Percentiles rank a stretch among this genome's conserved stretches.
Conservation (phyloP, 2,113 vertebrate genomes). For the Pardalotus punctatus region DNA sequence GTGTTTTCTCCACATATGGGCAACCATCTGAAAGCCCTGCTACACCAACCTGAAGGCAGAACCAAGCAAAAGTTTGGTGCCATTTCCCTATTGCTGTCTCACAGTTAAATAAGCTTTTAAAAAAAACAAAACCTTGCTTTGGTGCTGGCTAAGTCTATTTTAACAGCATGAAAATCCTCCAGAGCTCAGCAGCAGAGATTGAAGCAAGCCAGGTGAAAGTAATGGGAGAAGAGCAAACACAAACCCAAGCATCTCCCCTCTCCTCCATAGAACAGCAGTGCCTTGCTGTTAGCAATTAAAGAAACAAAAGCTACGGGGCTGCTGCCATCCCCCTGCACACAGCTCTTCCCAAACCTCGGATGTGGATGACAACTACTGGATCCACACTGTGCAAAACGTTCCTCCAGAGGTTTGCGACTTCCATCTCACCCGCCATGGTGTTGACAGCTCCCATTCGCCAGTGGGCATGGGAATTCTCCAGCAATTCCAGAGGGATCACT, state of each 20-base stretch:
- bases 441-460: not conserved
- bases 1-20: not conserved
- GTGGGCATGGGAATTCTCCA: not conserved
- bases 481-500: not conserved
- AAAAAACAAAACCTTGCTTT: not conserved
- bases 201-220: not conserved
- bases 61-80: conserved; percentile 22
- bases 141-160: not conserved
- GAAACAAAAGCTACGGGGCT: conserved; percentile 9
- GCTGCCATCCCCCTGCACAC: not conserved
- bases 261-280: not conserved
- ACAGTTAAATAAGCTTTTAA: not conserved
- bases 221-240: not conserved
- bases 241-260: not conserved
- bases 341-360: not conserved
- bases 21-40: conserved; percentile 15
- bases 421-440: accelerated
- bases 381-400: not conserved
- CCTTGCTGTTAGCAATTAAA: not conserved
- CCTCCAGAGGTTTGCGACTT: not conserved
- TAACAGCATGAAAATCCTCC: not conserved
- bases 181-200: not conserved
- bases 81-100: not conserved
- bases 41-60: not conserved
- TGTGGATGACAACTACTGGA: conserved; percentile 15